Percentiles rank a stretch among this genome's conserved stretches.
These are phyloP conservation scores for Chrysolina americana DNA, from an alignment of 2,888 invertebrate species.

Conservation along the genomic window DNA sequence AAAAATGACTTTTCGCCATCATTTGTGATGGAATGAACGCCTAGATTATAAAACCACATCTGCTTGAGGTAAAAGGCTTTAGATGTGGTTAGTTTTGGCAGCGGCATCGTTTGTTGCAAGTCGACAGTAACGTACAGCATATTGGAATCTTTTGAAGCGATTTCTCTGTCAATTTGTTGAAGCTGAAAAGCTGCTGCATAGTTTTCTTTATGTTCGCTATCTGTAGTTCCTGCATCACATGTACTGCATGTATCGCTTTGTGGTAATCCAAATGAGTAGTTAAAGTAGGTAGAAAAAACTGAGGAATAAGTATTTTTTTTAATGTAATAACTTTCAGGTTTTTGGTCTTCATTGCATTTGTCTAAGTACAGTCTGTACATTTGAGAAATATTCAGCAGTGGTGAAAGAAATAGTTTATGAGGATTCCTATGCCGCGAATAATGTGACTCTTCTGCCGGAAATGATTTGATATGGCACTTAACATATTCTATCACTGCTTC, in stretches of 20 bases:
- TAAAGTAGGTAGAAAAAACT: conserved; percentile 33
- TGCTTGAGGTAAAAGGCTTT: conserved; percentile 52
- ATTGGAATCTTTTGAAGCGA: conserved; percentile 8
- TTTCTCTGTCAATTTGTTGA: conserved; percentile 35
- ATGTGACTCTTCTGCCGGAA: conserved; percentile 42
- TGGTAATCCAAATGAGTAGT: conserved; percentile 27
- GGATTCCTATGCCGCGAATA: conserved; percentile 40
- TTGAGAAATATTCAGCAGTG: conserved; percentile 30
- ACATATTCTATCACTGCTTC: conserved; percentile 28
- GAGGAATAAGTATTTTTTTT: conserved; percentile 28
- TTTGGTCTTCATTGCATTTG: conserved; percentile 24
- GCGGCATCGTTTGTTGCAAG: conserved; percentile 50
- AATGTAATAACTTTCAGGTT: conserved; percentile 28
- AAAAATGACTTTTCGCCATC: conserved; percentile 30
- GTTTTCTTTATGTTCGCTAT: conserved; percentile 35
- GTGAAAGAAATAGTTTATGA: conserved; percentile 42
- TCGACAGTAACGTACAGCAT: conserved; percentile 49
- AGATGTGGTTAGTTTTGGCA: conserved; percentile 48
- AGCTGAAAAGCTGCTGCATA: conserved; percentile 35
- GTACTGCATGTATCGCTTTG: conserved; percentile 34
- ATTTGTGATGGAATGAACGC: conserved; percentile 42
- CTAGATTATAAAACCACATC: conserved; percentile 52
- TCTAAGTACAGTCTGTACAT: conserved; percentile 38
- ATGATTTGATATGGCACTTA: conserved; percentile 28
- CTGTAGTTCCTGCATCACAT: conserved; percentile 20